A percentile compares a stretch with the other conserved stretches of the same genome.
These are phyloP conservation scores for Wasmannia auropunctata DNA, from an alignment of 1,140 invertebrate genomes.

Conservation along the genomic window DNA sequence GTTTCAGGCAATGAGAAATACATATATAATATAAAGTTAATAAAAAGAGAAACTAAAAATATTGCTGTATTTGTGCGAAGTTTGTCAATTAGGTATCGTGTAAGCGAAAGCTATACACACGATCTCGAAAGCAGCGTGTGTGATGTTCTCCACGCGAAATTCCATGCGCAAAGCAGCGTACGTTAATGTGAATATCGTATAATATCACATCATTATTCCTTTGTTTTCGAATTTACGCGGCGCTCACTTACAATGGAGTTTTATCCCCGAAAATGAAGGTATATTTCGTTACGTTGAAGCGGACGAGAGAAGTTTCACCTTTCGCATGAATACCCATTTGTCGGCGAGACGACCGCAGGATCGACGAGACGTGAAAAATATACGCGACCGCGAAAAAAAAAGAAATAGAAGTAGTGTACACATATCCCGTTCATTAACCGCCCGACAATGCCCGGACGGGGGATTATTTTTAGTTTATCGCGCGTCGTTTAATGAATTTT, in stretches of 20 bases:
- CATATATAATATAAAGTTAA: too few species aligned
- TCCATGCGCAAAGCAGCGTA: background rate
- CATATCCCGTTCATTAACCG: slow-evolving; percentile 50
- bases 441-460: slow-evolving; percentile 11
- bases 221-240: slow-evolving; percentile 1
- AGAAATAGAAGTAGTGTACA: too few species aligned
- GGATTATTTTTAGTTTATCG: slow-evolving; percentile 68
- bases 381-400: background rate
- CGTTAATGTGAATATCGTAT: background rate
- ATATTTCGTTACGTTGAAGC: background rate
- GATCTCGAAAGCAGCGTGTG: background rate
- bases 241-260: background rate
- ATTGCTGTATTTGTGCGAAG: background rate
- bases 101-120: background rate
- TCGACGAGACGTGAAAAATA: slow-evolving; percentile 26
- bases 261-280: slow-evolving; percentile 10
- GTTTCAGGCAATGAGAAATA: too few species aligned
- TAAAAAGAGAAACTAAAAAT: background rate
- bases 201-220: slow-evolving; percentile 20
- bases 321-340: background rate
- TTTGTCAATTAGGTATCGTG: background rate
- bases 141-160: background rate
- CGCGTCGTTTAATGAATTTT: slow-evolving; percentile 43
- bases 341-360: background rate
- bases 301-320: background rate